These are phyloP conservation scores for Xylocopa sonorina DNA, from an alignment of 1,140 invertebrate genomes.

Conservation along the genomic window DNA sequence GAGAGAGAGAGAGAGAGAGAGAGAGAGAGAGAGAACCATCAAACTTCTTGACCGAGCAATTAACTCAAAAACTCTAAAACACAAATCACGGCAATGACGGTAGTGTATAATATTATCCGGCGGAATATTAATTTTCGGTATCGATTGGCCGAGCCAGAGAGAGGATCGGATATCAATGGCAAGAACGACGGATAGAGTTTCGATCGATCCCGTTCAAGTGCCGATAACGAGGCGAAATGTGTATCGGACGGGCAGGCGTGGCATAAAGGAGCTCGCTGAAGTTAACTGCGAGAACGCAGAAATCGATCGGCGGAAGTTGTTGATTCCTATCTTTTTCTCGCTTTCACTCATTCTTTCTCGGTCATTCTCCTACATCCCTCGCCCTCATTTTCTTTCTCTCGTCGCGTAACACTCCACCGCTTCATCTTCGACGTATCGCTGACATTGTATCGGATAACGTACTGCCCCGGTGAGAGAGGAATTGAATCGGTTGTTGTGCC, in stretches of 20 bases:
- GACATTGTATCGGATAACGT: slow-evolving; percentile 12
- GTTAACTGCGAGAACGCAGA: slow-evolving; percentile 72
- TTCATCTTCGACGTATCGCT: slow-evolving; percentile 19
- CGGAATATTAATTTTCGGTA: slow-evolving; percentile 6
- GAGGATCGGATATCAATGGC: background rate
- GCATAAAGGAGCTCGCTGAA: slow-evolving; percentile 75
- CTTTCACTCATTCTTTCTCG: slow-evolving; percentile 23
- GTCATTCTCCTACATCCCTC: background rate
- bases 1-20: no score
- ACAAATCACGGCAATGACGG: background rate
- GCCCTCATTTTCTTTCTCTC: background rate
- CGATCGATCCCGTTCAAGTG: slow-evolving; percentile 5
- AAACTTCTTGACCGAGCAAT: background rate
- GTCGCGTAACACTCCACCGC: background rate
- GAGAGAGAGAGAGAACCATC: no score
- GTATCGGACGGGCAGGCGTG: slow-evolving; percentile 73
- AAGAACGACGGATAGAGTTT: background rate
- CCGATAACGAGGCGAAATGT: slow-evolving; percentile 23
- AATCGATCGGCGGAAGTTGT: slow-evolving; percentile 78
- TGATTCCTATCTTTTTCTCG: slow-evolving; percentile 65
- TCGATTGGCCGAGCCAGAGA: background rate
- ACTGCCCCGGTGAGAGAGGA: background rate
- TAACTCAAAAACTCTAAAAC: background rate
- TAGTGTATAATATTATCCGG: background rate
- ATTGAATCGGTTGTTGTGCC: no score